Evolutionary conservation across 2,797 vertebrate genomes (phyloP).

Genomic region (Oophaga sylvatica): DNA sequence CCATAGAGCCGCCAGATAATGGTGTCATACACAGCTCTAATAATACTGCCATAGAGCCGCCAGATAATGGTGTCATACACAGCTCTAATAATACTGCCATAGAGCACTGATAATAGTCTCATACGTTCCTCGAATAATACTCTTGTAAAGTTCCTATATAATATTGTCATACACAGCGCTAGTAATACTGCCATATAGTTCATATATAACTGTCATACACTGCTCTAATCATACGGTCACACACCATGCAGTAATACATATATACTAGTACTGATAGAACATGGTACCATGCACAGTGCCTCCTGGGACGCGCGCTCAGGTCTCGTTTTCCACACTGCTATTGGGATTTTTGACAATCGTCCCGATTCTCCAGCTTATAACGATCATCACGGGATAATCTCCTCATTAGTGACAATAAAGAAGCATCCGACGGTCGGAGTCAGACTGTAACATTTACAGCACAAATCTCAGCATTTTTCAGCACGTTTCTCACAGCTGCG

Average conservation of each 20-base stretch:
- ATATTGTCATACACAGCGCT: background rate
- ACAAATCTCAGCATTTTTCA: slow-evolving; percentile 18
- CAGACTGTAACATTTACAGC: slow-evolving; percentile 50
- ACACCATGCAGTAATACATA: no score
- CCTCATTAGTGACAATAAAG: slow-evolving; percentile 1
- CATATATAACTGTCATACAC: no score
- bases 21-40: no score
- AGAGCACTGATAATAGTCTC: no score
- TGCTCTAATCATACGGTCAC: no score
- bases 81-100: no score
- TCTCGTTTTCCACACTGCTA: background rate
- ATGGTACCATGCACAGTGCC: no score
- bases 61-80: no score
- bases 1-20: no score
- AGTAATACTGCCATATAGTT: no score
- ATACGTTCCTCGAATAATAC: no score
- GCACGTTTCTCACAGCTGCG: background rate
- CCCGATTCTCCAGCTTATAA: slow-evolving; percentile 6
- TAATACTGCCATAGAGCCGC: no score
- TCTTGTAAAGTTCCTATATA: background rate
- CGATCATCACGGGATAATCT: slow-evolving; percentile 13
- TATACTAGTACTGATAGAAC: background rate
- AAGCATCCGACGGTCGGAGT: background rate
- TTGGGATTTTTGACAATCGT: background rate
- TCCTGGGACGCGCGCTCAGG: background rate